Evolutionary conservation across 2,888 invertebrate species (phyloP), one percentile per base, ranked within the genome.

Genomic region (Punctoribates punctum): DNA sequence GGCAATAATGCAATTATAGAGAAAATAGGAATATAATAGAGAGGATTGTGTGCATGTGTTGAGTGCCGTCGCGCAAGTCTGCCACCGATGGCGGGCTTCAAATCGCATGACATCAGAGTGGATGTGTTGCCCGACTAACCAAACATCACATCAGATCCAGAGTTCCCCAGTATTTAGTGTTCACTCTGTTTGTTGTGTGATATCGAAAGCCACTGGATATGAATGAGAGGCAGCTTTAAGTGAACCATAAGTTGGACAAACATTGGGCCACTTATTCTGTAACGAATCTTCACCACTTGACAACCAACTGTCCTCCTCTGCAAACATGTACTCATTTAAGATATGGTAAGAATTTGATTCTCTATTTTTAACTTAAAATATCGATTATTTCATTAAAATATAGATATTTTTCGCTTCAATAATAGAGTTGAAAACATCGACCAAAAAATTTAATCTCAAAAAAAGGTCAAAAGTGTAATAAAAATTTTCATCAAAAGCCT

Each of bases 171-270:
- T 65, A 62, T 62, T 25, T 57, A 57, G 57, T 65, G 25, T 65
- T 65, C 15, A 25, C 25, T 57, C 13, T 57, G 25, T 57, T 54
- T 57, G 17, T 34, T 65, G 65, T 65, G 65, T 65, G 34, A 65
- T 65, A 65, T 65, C 29, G 29, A 34, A 65, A 65, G 65, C 65
- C 65, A 65, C 65, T 34, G 65, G 65, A 65, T 65, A 65, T 65
- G 34, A 65, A 65, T 65, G 29, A 65, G 8, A 23, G 57, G 8
- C 34, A 38, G 65, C 38, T 23, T 17, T 65, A 65, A 65, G 65
- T 65, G 65, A 65, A 65, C 34, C 65, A 65, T 65, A 65, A 65
- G 65, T 65, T 20, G 34, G n/a, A n/a, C 38, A 65, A 65, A 65
- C 65, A 65, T n/a, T 65, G 1, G 25, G 25, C 57, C 57, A 57